A percentile compares a stretch with the other conserved stretches of the same genome.
Conservation (phyloP, 2,888 invertebrate genomes). For the Escarpia spicata region DNA sequence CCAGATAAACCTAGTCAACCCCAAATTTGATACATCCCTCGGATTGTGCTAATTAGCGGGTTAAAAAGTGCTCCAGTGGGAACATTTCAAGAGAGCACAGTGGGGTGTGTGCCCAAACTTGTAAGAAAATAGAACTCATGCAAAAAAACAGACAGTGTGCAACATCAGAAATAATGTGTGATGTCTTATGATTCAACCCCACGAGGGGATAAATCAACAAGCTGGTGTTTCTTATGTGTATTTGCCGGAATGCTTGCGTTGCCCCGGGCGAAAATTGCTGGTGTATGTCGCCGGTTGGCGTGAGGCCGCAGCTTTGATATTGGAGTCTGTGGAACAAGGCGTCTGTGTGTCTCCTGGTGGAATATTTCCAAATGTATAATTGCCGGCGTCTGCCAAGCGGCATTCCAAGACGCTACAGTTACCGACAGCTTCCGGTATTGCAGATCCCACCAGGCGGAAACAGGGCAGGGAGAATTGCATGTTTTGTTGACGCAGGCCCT, state of each 20-base stretch:
- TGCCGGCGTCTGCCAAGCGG: constrained; percentile 10
- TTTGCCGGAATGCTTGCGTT: not conserved
- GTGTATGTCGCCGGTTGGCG: constrained; percentile 3
- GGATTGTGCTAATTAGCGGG: constrained; percentile 1
- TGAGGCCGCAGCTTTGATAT: not conserved
- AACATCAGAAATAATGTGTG: constrained; percentile 13
- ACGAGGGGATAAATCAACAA: constrained; percentile 6
- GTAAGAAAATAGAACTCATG: not conserved
- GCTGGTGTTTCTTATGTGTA: constrained; percentile 10
- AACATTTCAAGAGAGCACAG: not conserved
- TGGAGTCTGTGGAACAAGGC: constrained; percentile 5
- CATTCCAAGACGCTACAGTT: constrained; percentile 13
- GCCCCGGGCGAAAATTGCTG: constrained; percentile 6
- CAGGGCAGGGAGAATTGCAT: not conserved
- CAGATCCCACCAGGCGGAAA: not conserved
- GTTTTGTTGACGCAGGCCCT: not conserved
- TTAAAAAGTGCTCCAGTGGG: not conserved
- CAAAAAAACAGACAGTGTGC: constrained; percentile 16
- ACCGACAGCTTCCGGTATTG: not conserved
- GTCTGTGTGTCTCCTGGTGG: not conserved
- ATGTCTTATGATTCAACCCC: constrained; percentile 16
- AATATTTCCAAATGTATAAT: constrained; percentile 16
- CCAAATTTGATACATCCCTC: constrained; percentile 16
- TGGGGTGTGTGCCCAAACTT: not conserved
- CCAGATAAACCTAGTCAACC: constrained; percentile 12